Conservation (phyloP, 2,888 invertebrate genomes). For the Brachyptera putata region DNA sequence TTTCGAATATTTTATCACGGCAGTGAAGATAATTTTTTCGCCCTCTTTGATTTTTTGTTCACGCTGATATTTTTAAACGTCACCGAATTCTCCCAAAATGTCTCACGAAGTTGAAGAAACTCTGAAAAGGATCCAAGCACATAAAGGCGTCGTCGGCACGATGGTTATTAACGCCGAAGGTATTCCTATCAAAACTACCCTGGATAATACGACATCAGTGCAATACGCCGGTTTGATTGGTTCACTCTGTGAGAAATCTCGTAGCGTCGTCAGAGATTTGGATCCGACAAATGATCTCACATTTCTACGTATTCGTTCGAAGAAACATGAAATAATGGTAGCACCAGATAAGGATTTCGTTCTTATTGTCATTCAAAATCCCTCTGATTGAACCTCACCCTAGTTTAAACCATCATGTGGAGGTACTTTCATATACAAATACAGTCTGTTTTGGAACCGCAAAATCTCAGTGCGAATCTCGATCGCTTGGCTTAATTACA, state of each 20-base stretch:
- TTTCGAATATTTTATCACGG: too few relatives aligned
- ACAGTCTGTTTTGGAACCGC: too few relatives aligned
- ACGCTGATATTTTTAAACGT: too few relatives aligned
- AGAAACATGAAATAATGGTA: conserved; percentile 96
- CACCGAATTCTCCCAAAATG: too few relatives aligned
- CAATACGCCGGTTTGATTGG: conserved; percentile 90
- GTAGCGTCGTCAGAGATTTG: conserved; percentile 85
- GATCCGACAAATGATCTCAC: conserved; percentile 94
- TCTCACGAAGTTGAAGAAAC: conserved; percentile 89
- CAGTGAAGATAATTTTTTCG: too few relatives aligned
- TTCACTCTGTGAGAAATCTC: conserved; percentile 85
- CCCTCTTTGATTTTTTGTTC: too few relatives aligned
- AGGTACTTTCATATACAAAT: not conserved
- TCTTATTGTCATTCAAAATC: conserved; percentile 87
- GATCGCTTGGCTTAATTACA: too few relatives aligned
- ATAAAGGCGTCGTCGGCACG: conserved; percentile 93
- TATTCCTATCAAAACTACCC: conserved; percentile 82
- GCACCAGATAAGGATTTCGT: conserved; percentile 95
- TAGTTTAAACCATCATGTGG: not conserved
- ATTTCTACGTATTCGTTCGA: conserved; percentile 88
- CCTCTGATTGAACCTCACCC: conserved; percentile 50
- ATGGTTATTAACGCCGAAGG: conserved; percentile 95
- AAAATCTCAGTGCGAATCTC: too few relatives aligned
- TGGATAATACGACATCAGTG: conserved; percentile 92
- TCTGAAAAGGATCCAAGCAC: conserved; percentile 84